Percentiles rank a stretch among this genome's conserved stretches.
Evolutionary conservation across 1,140 invertebrate species (phyloP).

Genomic region (Holotrichia oblita): DNA sequence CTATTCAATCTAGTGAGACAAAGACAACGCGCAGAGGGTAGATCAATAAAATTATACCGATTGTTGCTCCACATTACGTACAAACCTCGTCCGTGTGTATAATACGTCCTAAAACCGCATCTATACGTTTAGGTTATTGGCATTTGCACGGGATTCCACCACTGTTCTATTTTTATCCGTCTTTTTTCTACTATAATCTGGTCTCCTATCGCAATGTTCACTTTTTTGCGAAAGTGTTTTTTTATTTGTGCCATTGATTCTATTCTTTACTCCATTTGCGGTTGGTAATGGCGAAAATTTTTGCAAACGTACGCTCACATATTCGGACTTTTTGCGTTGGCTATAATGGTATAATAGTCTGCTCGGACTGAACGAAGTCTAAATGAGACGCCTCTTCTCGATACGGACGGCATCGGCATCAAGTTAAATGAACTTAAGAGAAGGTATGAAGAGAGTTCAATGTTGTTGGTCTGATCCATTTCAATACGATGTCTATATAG

Average conservation of each 20-base stretch:
- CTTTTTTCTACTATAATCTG: background rate
- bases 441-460: no score
- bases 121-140: background rate
- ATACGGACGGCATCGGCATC: background rate
- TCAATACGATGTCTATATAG: no score
- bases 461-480: no score
- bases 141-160: background rate
- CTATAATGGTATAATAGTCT: background rate
- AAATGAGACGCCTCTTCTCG: background rate
- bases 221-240: background rate
- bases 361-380: background rate
- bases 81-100: background rate
- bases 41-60: slow-evolving; percentile 12
- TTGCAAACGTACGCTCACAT: background rate
- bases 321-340: background rate
- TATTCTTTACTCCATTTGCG: background rate
- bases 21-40: background rate
- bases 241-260: background rate
- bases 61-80: background rate
- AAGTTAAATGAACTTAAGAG: background rate
- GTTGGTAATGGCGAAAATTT: background rate
- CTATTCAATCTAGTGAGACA: background rate
- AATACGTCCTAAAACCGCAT: background rate
- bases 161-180: background rate
- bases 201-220: background rate